Evolutionary conservation across 2,113 vertebrate species (phyloP), one percentile per base, ranked within the genome.

Genomic region (Pelobates fuscus): DNA sequence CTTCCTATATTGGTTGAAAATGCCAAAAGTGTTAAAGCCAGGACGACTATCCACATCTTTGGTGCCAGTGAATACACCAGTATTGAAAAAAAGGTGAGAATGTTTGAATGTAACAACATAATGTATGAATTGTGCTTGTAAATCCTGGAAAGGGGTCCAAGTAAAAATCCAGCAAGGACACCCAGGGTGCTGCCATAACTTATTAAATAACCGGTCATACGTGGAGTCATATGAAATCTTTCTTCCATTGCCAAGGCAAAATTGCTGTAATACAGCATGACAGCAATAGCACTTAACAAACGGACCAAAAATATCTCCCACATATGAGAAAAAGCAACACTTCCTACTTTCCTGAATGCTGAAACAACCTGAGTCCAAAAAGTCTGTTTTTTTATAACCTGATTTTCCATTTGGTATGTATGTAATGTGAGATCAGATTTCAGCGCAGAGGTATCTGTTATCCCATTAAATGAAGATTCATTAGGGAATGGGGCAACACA

Each of bases 201-300:
- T 80, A 96, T 89, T 4, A 99, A 87, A 71, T 95, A 97, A 21
- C 97, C 94, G 0, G 95, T 88, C 2, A 85, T 80, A 85, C 91
- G 91, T 7, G 95, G 96, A 79, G 89, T 92, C 23, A 97, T 83
- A 8, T 84, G 88, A 72, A 98, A 98, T 55, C 96, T 94, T 85
- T 98, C 95, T 83, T 98, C 94, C 87, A 99, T 88, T 8, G 94
- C 95, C 82, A 98, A 80, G 54, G 91, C 92, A 80, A 97, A 98
- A 83, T 99, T 99, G 63, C 95, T 98, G 2, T 98, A 90, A 81
- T 97, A 96, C 0, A 98, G 89, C 90, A 99, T 92, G 77, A 95
- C 93, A 0, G 94, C 88, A 54, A 98, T 12, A 1, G 91, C 94
- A 94, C 98, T 96, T 62, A 99, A 82, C 23, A 98, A 85, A 23